Evolutionary conservation across 2,797 vertebrate genomes (phyloP).

Genomic region (Molothrus aeneus): DNA sequence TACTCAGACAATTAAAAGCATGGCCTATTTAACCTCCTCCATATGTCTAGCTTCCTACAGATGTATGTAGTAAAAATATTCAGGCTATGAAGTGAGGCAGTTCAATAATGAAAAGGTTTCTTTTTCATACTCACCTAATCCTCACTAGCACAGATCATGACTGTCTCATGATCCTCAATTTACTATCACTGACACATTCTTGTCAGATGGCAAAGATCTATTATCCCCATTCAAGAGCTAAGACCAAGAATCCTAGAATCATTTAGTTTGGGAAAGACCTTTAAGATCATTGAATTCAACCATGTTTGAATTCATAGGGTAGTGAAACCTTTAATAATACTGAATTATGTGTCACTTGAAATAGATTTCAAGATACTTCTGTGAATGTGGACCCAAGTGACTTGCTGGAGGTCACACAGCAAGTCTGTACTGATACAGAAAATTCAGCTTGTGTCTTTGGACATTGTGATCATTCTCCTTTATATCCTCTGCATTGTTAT

Average conservation of each 20-base stretch:
- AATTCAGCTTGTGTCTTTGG: background rate
- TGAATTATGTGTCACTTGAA: background rate
- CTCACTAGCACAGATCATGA: background rate
- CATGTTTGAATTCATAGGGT: background rate
- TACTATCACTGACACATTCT: background rate
- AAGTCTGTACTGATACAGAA: background rate
- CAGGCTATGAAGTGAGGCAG: background rate
- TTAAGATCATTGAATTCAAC: background rate
- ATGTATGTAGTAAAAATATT: background rate
- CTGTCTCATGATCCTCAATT: background rate
- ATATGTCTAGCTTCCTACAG: background rate
- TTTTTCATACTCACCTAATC: background rate
- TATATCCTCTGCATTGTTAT: background rate
- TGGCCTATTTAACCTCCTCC: background rate
- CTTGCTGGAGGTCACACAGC: background rate
- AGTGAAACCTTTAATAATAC: background rate
- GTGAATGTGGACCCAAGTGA: background rate
- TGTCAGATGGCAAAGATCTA: background rate
- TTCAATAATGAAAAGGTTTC: background rate
- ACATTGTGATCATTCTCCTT: background rate
- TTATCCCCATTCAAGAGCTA: background rate
- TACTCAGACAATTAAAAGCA: background rate
- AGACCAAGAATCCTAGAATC: background rate
- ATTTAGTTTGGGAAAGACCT: background rate
- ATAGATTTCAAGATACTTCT: background rate